Percentiles rank a stretch among this genome's conserved stretches.
Evolutionary conservation across 2,888 invertebrate genomes (phyloP).

Genomic region (Slavum lentiscoides): DNA sequence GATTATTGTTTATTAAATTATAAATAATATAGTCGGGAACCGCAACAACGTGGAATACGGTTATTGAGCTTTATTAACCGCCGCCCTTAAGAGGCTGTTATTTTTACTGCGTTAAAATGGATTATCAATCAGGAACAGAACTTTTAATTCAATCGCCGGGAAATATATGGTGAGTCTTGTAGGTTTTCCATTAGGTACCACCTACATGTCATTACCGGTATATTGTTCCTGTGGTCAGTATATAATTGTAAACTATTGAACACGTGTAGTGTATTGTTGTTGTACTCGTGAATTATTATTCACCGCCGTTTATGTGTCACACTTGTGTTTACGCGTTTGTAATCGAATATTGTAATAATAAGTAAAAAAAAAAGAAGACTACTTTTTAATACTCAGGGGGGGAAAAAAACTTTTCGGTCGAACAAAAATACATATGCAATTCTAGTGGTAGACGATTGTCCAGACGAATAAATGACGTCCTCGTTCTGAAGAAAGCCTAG

Average conservation of each 20-base stretch:
- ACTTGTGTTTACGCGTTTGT: not conserved
- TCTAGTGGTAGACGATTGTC: too few relatives aligned
- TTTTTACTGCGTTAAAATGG: not conserved
- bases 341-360: too few relatives aligned
- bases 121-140: constrained; percentile 15
- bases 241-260: not conserved
- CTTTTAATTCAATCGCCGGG: constrained; percentile 9
- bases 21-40: not conserved
- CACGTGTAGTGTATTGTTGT: too few relatives aligned
- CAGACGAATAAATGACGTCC: too few relatives aligned
- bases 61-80: too few relatives aligned
- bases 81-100: not conserved
- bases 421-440: too few relatives aligned
- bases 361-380: too few relatives aligned
- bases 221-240: not conserved
- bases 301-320: too few relatives aligned
- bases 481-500: too few relatives aligned
- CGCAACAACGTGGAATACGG: not conserved
- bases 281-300: not conserved
- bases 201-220: not conserved
- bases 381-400: too few relatives aligned
- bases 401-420: too few relatives aligned
- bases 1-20: too few relatives aligned
- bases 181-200: not conserved
- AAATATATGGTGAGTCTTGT: constrained; percentile 21